Evolutionary conservation across 2,888 invertebrate species (phyloP).

Genomic region (Diabrotica balteata): DNA sequence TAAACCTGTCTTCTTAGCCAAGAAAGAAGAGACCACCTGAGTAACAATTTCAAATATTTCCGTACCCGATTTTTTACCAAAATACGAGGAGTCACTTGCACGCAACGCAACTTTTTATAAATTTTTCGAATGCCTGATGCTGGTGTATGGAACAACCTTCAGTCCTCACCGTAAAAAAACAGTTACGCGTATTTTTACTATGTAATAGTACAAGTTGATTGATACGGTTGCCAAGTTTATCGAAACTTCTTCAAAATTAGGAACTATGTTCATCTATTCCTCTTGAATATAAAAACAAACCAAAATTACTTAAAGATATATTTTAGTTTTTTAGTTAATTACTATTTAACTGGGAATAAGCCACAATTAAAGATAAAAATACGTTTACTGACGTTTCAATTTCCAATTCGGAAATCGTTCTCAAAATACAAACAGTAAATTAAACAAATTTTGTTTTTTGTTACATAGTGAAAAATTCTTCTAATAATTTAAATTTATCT

Average conservation of each 20-base stretch:
- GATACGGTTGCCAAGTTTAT: constrained; percentile 15
- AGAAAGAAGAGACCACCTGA: constrained; percentile 23
- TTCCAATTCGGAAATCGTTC: too few species aligned
- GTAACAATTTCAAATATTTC: constrained; percentile 24
- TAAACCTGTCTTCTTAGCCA: constrained; percentile 21
- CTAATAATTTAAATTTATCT: too few species aligned
- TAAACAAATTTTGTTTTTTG: too few species aligned
- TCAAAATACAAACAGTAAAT: too few species aligned
- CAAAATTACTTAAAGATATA: too few species aligned
- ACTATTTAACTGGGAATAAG: too few species aligned
- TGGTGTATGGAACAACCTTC: constrained; percentile 27
- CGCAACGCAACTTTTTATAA: constrained; percentile 20
- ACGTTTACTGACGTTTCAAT: too few species aligned
- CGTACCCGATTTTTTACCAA: constrained; percentile 23
- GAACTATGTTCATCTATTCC: too few species aligned
- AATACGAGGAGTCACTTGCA: constrained; percentile 20
- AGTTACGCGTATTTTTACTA: constrained; percentile 28
- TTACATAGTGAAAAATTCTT: too few species aligned
- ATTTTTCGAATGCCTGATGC: constrained; percentile 25
- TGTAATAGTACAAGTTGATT: constrained; percentile 23
- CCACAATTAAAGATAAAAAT: too few species aligned
- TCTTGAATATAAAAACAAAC: too few species aligned
- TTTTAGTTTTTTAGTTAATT: too few species aligned
- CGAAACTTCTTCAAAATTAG: neutral
- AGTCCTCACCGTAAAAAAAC: constrained; percentile 18